phyloP scores from a whole-genome alignment of 2,113 vertebrate species.

The Toxotes chatareus region DNA sequence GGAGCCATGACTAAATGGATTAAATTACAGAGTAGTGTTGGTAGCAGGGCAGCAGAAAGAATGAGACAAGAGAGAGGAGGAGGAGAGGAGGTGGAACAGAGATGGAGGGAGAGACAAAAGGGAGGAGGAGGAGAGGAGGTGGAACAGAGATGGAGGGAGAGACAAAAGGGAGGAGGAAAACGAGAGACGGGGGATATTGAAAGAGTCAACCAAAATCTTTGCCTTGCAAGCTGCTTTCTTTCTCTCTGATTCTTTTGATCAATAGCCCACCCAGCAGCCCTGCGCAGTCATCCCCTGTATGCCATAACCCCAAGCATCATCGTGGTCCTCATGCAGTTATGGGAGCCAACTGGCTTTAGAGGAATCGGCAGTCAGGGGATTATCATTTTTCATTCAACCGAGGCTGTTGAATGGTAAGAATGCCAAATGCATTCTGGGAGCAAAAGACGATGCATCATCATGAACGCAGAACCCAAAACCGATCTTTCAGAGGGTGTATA shows the following conservation, averaged over 20 bases:
- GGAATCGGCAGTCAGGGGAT: constrained; percentile 56
- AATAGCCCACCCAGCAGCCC: constrained; percentile 51
- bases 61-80: constrained; percentile 17
- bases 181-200: constrained; percentile 19
- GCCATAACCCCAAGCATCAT: constrained; percentile 38
- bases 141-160: constrained; percentile 28
- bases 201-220: constrained; percentile 48
- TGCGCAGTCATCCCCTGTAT: constrained; percentile 41
- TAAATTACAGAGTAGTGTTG: constrained; percentile 76
- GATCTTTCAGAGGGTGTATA: constrained; percentile 38
- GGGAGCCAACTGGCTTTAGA: constrained; percentile 65
- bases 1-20: constrained; percentile 81
- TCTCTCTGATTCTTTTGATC: constrained; percentile 40
- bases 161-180: constrained; percentile 48
- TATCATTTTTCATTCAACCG: constrained; percentile 65
- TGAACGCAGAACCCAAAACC: constrained; percentile 53
- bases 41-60: constrained; percentile 63
- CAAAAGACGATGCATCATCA: constrained; percentile 39
- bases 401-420: constrained; percentile 53
- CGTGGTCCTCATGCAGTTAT: constrained; percentile 45
- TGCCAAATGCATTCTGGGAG: constrained; percentile 60
- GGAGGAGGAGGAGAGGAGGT: constrained; percentile 34
- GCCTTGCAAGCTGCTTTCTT: constrained; percentile 42
- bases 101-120: constrained; percentile 42
- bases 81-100: constrained; percentile 36